Evolutionary conservation across 2,888 invertebrate genomes (phyloP), one percentile per base, ranked within the genome.

Genomic region (Crossocerus cetratus): DNA sequence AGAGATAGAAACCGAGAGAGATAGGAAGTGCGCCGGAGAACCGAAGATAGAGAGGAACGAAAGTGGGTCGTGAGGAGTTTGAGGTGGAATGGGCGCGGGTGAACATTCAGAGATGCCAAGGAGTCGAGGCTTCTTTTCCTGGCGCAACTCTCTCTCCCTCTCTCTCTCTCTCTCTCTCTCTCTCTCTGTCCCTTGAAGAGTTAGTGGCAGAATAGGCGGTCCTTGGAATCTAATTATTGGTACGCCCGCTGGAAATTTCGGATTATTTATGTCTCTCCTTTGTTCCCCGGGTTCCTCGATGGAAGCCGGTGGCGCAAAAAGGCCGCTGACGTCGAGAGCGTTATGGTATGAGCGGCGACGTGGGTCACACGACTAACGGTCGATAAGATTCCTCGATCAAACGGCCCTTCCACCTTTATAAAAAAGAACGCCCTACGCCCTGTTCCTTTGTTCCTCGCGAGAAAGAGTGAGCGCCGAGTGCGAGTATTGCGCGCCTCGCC

Each of bases 161-260:
- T n/a, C n/a, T n/a, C n/a, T n/a, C n/a, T n/a, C 11, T 32, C 32
- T 8, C 4, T 23, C 23, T 23, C 23, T 23, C 23, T 4, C 32
- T 32, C 8, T 32, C 32, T 2, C 23, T 32, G 8, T 5, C 32
- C 32, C 32, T 32, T 4, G 32, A 3, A 32, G 23, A 8, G 23
- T 32, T 32, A 8, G 32, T 32, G 78, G 76, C 80, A 77, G 83
- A 84, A 86, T 84, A 84, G 82, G 82, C 78, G 82, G 84, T 78
- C 83, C 75, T 79, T 81, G 78, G 82, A 86, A 87, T 87, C 85
- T 86, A 86, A 87, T 87, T 86, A 86, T 84, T 83, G 77, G 80
- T 78, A 79, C 74, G 77, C 69, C 76, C 73, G 74, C 71, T 76
- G 74, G 76, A 83, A 84, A 84, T 80, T 82, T 74, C 58, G 69